phyloP scores from a whole-genome alignment of 2,888 invertebrate species.

The Phortica magna region DNA sequence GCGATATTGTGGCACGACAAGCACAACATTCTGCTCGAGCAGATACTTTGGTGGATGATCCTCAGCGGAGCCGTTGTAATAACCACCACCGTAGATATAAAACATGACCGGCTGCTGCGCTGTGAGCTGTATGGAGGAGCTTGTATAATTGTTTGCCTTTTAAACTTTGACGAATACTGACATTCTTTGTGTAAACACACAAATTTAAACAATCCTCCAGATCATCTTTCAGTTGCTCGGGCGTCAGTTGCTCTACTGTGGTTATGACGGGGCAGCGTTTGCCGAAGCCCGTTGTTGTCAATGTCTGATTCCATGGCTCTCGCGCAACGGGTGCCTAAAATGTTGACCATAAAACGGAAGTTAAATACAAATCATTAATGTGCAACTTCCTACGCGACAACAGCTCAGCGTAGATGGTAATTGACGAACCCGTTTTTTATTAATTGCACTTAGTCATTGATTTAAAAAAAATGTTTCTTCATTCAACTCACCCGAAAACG shows the following conservation, averaged over 20 bases:
- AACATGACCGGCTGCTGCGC: constrained; percentile 77
- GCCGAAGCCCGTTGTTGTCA: constrained; percentile 68
- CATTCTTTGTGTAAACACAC: constrained; percentile 75
- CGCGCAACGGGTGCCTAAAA: constrained; percentile 66
- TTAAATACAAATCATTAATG: no score
- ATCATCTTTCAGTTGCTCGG: constrained; percentile 56
- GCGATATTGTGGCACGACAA: constrained; percentile 79
- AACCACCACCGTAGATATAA: constrained; percentile 78
- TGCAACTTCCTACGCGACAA: no score
- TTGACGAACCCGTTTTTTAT: constrained; percentile 12
- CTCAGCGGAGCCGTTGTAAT: constrained; percentile 74
- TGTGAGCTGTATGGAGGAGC: constrained; percentile 59
- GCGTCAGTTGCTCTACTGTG: constrained; percentile 51
- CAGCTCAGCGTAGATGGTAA: no score
- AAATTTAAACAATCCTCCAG: constrained; percentile 76
- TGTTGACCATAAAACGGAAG: constrained; percentile 3
- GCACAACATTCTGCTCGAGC: constrained; percentile 78
- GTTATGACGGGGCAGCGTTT: constrained; percentile 73
- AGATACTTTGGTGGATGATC: constrained; percentile 77
- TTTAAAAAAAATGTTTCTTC: not conserved
- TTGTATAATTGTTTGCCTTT: not conserved
- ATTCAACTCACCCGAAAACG: constrained; percentile 69
- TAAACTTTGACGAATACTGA: constrained; percentile 48
- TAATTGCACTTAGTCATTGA: not conserved
- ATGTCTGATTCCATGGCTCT: constrained; percentile 67